These are phyloP conservation scores for Formicarius rufipectus DNA, from an alignment of 2,113 vertebrate genomes.

Conservation along the genomic window DNA sequence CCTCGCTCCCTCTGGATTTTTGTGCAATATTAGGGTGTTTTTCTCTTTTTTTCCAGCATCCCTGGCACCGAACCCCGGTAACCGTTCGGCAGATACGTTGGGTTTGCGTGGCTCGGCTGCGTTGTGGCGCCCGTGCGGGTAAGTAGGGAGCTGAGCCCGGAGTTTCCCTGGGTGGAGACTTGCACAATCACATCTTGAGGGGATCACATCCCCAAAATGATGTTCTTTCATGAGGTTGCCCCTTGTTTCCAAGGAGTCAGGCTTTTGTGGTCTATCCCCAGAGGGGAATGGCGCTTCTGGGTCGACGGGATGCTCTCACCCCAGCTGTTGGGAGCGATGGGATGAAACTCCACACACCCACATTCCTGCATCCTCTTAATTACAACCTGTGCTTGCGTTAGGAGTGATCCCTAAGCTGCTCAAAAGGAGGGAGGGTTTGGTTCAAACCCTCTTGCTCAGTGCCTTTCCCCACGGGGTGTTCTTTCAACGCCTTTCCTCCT, in stretches of 20 bases:
- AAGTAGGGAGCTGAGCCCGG: conserved; percentile 10
- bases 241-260: background rate
- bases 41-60: conserved; percentile 23
- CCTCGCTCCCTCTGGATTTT: background rate
- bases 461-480: background rate
- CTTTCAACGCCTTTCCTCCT: background rate
- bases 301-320: fast-evolving
- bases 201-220: background rate
- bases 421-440: background rate
- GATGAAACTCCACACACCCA: background rate
- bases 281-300: fast-evolving
- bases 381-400: background rate
- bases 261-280: background rate
- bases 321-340: fast-evolving
- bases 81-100: background rate
- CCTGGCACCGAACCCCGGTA: background rate
- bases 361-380: background rate
- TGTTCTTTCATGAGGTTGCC: background rate
- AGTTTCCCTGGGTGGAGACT: background rate
- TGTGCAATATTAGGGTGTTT: conserved; percentile 31
- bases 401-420: background rate
- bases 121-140: background rate
- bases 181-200: background rate
- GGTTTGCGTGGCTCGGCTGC: conserved; percentile 39
- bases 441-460: background rate